A percentile compares a stretch with the other conserved stretches of the same genome.
Conservation (phyloP, 2,113 vertebrate genomes). For the Pica pica region DNA sequence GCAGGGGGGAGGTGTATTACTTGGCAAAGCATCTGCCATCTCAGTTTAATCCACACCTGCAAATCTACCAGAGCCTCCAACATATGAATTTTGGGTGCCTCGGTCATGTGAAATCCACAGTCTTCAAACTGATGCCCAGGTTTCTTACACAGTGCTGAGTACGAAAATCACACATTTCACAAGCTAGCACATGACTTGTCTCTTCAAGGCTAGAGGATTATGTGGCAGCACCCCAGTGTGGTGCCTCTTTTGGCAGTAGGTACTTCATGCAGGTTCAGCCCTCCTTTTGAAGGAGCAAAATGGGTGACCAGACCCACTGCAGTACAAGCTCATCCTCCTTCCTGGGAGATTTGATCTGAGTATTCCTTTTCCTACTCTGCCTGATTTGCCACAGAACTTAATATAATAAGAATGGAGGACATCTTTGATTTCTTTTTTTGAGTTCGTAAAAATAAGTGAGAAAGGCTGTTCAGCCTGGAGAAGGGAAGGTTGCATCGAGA, state of each 20-base stretch:
- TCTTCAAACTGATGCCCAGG: no score
- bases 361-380: not conserved
- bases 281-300: not conserved
- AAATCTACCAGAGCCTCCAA: not conserved
- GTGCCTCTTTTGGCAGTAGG: rapidly evolving
- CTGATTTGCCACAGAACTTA: not conserved
- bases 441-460: not conserved
- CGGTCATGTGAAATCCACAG: not conserved
- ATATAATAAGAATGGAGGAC: rapidly evolving
- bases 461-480: not conserved
- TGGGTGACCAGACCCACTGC: rapidly evolving
- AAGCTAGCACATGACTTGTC: not conserved
- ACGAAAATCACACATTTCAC: not conserved
- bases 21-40: not conserved
- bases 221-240: rapidly evolving
- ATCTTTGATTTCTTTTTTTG: not conserved
- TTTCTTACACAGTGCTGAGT: rapidly evolving
- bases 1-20: no score
- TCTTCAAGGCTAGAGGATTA: rapidly evolving
- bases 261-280: rapidly evolving
- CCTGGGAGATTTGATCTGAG: rapidly evolving
- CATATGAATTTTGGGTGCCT: rapidly evolving
- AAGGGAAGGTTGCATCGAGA: not conserved
- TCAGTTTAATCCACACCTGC: not conserved
- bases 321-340: rapidly evolving